These are phyloP conservation scores for Balearica regulorum DNA, from an alignment of 2,797 vertebrate species.

Conservation along the genomic window DNA sequence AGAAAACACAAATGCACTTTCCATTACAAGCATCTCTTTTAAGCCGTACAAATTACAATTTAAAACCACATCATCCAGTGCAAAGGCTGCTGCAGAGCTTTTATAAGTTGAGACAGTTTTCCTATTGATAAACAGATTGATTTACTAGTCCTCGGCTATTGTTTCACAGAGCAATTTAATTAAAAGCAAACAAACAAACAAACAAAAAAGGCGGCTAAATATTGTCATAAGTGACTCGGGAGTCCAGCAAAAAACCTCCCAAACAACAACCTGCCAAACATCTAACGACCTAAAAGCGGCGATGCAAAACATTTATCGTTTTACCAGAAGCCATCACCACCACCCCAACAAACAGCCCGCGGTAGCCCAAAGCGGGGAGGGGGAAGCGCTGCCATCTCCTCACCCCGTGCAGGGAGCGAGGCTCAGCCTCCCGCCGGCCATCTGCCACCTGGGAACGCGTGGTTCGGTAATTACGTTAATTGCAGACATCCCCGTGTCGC, in stretches of 20 bases:
- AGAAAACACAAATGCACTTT: background rate
- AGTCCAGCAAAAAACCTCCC: background rate
- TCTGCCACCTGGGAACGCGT: accelerated
- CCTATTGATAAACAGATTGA: background rate
- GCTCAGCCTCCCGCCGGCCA: background rate
- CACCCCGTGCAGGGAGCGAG: background rate
- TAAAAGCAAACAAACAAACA: background rate
- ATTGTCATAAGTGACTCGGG: background rate
- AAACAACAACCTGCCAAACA: background rate
- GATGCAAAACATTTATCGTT: background rate
- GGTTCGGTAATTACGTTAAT: accelerated
- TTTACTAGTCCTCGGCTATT: background rate
- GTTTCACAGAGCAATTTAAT: background rate
- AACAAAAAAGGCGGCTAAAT: background rate
- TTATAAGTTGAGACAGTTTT: background rate
- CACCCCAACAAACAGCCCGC: background rate
- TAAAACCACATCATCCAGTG: background rate
- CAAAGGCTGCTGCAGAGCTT: background rate
- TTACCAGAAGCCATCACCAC: background rate
- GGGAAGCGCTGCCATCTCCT: background rate
- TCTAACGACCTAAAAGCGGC: background rate
- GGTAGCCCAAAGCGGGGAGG: background rate
- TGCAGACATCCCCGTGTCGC: accelerated
- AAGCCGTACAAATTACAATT: background rate
- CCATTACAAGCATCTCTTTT: background rate